Base-by-base conservation (phyloP, 2,797 vertebrate genomes). In the Gallirallus australis region DNA sequence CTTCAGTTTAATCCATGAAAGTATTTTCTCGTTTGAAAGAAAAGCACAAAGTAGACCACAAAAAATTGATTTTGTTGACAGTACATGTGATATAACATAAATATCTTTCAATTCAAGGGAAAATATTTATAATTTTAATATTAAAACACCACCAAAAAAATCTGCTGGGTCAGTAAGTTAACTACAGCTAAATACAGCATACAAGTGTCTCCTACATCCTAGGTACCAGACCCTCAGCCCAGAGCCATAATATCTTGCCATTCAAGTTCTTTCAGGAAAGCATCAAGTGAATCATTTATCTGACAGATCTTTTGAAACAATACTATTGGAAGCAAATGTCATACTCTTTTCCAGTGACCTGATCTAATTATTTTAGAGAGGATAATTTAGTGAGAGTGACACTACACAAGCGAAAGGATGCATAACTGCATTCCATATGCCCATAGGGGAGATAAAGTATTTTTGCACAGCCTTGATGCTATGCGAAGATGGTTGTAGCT, bases 41-140 rank as follows among this genome's bases (percentile, higher is more conserved):
- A 95, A 83, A 90, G 71, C 27, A 86, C 11, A 47, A 86, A 86
- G 39, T 63, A 65, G 77, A 61, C 31, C 30, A 77, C 47, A 84
- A 89, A 93, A 96, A 80, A 82, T 21, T 56, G 30, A 83, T 94
- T 96, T 93, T 72, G 66, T 72, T 68, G 57, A 47, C 27, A 73
- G 21, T 79, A 68, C n/a, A 40, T 64, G 28, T 10, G 53, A 71
- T 47, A 52, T 24, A 64, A 65, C 5, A 2, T n/a, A 91, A 95
- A 75, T 77, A 71, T 20, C 8, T 92, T 64, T 66, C 65, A 92
- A 63, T 18, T 64, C 82, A 60, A 61, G 47, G 28, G 31, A 53
- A 47, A 64, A 56, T 68, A 75, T 39, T 77, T 68, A 53, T 39
- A 5, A 35, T 70, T 70, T 50, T 48, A 53, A n/a, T 53, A 53